phyloP scores from a whole-genome alignment of 64 coral and sea anemone species.

The Dendrophyllia cribrosa region DNA sequence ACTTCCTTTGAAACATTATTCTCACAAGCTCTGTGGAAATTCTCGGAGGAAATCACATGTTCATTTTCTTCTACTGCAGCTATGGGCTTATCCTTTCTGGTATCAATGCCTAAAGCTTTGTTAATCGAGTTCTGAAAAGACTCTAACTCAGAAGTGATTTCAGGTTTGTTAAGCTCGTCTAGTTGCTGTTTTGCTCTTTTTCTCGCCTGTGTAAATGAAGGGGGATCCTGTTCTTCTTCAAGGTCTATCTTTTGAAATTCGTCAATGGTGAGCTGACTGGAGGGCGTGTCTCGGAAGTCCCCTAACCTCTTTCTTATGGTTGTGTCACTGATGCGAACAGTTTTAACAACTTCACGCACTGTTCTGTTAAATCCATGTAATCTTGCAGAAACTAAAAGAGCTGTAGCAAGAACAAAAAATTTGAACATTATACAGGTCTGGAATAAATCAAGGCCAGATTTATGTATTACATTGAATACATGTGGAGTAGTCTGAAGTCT shows the following conservation, averaged over 20 bases:
- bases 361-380: slow-evolving; percentile 93
- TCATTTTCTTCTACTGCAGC: not conserved
- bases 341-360: slow-evolving; percentile 90
- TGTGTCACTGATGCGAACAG: slow-evolving; percentile 94
- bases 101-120: slow-evolving; percentile 77
- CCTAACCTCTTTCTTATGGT: slow-evolving; percentile 95
- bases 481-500: no score
- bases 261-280: slow-evolving; percentile 96
- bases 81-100: not conserved
- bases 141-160: slow-evolving; percentile 80
- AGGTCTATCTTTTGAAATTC: slow-evolving; percentile 98
- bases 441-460: not conserved
- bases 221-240: slow-evolving; percentile 98
- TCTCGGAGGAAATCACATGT: not conserved
- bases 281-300: slow-evolving; percentile 94
- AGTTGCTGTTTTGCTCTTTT: slow-evolving; percentile 91
- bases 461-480: no score
- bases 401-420: slow-evolving; percentile 14
- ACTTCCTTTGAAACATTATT: not conserved
- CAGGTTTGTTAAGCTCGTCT: slow-evolving; percentile 88
- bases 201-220: slow-evolving; percentile 91
- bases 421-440: no score
- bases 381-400: slow-evolving; percentile 91
- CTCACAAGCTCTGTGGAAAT: not conserved
- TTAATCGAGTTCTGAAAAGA: slow-evolving; percentile 79